Percentiles rank a stretch among this genome's conserved stretches.
Evolutionary conservation across 2,888 invertebrate species (phyloP).

Genomic region (Xestia rhomboidea): DNA sequence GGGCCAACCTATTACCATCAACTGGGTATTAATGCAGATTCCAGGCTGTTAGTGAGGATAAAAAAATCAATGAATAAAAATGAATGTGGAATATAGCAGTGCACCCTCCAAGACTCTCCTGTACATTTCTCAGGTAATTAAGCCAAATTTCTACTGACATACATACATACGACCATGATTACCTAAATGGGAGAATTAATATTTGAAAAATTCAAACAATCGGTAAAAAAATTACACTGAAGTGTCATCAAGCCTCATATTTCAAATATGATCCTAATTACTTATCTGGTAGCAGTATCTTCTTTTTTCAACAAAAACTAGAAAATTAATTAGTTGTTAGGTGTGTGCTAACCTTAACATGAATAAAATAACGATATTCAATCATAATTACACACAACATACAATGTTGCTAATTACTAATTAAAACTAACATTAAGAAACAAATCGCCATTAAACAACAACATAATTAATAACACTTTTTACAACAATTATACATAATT

Average conservation of each 20-base stretch:
- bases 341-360: not conserved
- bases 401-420: conserved; percentile 56
- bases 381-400: conserved; percentile 30
- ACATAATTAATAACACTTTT: conserved; percentile 45
- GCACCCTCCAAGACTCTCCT: not conserved
- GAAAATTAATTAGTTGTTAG: not conserved
- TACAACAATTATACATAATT: conserved; percentile 59
- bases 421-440: conserved; percentile 34
- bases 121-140: not conserved
- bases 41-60: not conserved
- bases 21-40: not conserved
- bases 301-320: too few species aligned
- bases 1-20: not conserved
- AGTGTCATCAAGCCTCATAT: too few species aligned
- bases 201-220: not conserved
- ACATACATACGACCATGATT: too few species aligned
- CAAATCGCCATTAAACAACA: conserved; percentile 46
- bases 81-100: not conserved
- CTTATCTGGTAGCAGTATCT: not conserved
- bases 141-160: too few species aligned
- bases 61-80: not conserved
- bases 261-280: too few species aligned
- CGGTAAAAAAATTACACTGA: not conserved
- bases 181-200: not conserved
- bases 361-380: not conserved